Conservation (phyloP, 2,888 invertebrate species). For the Lobophora halterata region DNA sequence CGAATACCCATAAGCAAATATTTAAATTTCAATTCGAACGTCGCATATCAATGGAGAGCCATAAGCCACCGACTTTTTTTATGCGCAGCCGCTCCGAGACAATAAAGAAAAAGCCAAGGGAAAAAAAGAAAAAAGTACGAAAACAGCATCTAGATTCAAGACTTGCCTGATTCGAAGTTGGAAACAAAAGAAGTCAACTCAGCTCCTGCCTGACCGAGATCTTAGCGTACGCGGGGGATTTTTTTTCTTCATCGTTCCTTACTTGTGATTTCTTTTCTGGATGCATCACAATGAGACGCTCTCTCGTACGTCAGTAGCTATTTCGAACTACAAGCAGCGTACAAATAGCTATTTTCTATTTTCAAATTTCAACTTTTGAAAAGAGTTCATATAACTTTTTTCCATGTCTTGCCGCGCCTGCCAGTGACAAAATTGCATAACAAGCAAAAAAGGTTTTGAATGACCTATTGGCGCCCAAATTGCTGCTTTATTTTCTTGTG, state of each 20-base stretch:
- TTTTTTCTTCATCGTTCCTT: slow-evolving; percentile 58
- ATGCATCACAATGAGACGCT: slow-evolving; percentile 76
- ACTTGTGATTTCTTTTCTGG: slow-evolving; percentile 73
- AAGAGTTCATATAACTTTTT: background rate
- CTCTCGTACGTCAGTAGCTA: slow-evolving; percentile 71
- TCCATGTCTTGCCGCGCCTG: background rate
- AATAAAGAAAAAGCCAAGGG: slow-evolving; percentile 76
- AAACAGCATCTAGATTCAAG: slow-evolving; percentile 80
- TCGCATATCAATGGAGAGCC: slow-evolving; percentile 81
- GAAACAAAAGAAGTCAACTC: slow-evolving; percentile 78
- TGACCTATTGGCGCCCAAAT: slow-evolving; percentile 1
- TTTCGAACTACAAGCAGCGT: slow-evolving; percentile 50
- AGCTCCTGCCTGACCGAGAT: slow-evolving; percentile 79
- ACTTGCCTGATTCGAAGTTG: slow-evolving; percentile 77
- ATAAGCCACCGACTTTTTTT: slow-evolving; percentile 77
- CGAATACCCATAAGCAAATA: slow-evolving; percentile 74
- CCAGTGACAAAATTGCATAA: background rate
- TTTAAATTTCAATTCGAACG: slow-evolving; percentile 80
- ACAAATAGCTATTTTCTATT: slow-evolving; percentile 1
- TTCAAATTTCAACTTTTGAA: slow-evolving; percentile 1
- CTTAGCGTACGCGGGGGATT: slow-evolving; percentile 72
- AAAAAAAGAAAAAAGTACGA: slow-evolving; percentile 60
- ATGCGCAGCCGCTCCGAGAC: slow-evolving; percentile 69
- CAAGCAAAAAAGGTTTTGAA: too few species aligned
- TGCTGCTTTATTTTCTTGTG: slow-evolving; percentile 1